phyloP scores from a whole-genome alignment of 1,140 invertebrate genomes.

The Ctenoplectra terminalis region DNA sequence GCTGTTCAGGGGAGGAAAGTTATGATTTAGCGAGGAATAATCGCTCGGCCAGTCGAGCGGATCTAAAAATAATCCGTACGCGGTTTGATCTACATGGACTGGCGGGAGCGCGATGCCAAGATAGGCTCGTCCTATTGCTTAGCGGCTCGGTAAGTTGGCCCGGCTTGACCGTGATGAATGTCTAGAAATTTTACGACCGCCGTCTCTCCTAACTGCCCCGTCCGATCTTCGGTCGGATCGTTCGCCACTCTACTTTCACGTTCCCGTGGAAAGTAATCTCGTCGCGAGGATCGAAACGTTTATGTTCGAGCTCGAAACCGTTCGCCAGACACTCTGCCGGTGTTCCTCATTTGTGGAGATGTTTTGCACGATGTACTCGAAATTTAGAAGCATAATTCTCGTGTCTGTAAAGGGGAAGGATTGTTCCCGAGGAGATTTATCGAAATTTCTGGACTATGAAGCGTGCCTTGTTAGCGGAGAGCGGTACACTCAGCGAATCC shows the following conservation, averaged over 20 bases:
- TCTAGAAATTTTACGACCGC: slow-evolving; percentile 46
- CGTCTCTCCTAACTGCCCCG: background rate
- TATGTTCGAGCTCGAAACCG: background rate
- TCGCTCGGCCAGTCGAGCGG: slow-evolving; percentile 54
- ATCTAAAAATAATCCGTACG: slow-evolving; percentile 65
- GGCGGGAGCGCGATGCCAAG: slow-evolving; percentile 59
- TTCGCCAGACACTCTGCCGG: background rate
- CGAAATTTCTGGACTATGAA: slow-evolving; percentile 3
- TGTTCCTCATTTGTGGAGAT: background rate
- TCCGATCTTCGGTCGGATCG: background rate
- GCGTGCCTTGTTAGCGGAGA: background rate
- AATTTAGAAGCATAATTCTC: background rate
- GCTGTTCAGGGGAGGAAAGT: slow-evolving; percentile 57
- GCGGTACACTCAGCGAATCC: background rate
- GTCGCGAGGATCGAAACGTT: background rate
- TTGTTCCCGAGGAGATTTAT: background rate
- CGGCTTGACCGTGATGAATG: slow-evolving; percentile 46
- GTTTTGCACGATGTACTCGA: background rate
- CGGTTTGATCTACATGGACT: slow-evolving; percentile 53
- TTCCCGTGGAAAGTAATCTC: background rate
- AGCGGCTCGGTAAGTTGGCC: background rate
- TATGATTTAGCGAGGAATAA: slow-evolving; percentile 73
- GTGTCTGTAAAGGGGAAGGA: background rate
- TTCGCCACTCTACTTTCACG: slow-evolving; percentile 20
- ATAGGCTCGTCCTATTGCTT: slow-evolving; percentile 48